Percentiles rank a stretch among this genome's conserved stretches.
Evolutionary conservation across 2,113 vertebrate genomes (phyloP).

Genomic region (Malaclemys terrapin): DNA sequence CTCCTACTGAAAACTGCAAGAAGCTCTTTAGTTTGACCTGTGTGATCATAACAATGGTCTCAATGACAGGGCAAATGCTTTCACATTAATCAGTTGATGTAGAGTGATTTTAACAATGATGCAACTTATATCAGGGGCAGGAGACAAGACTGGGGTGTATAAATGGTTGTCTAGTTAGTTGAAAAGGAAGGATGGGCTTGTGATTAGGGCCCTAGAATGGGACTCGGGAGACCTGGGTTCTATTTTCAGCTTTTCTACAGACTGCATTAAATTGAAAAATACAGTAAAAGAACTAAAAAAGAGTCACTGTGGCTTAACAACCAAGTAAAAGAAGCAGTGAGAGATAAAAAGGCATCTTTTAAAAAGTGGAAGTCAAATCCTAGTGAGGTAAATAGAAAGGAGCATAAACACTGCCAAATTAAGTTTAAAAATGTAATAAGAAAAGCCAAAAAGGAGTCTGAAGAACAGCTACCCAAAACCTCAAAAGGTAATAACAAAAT

Average conservation of each 20-base stretch:
- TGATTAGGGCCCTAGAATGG: background rate
- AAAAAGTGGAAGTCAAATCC: too few species aligned
- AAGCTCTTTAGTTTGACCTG: conserved; percentile 34
- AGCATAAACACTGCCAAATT: too few species aligned
- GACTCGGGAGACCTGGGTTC: background rate
- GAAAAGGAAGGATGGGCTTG: background rate
- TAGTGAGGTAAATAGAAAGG: too few species aligned
- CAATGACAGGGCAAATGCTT: conserved; percentile 17
- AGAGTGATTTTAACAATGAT: conserved; percentile 8
- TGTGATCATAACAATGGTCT: conserved; percentile 7
- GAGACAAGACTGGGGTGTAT: background rate
- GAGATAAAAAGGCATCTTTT: too few species aligned
- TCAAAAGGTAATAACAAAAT: too few species aligned
- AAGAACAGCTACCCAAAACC: too few species aligned
- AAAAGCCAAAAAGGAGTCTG: too few species aligned
- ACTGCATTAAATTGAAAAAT: too few species aligned
- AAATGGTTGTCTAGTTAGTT: background rate
- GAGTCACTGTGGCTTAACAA: too few species aligned
- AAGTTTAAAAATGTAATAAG: too few species aligned
- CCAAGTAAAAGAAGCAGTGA: too few species aligned
- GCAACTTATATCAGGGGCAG: background rate
- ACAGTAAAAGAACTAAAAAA: too few species aligned
- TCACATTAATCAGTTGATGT: background rate
- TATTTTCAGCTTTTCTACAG: background rate
- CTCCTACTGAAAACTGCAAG: conserved; percentile 54